Evolutionary conservation across 2,113 vertebrate genomes (phyloP), one percentile per base, ranked within the genome.

Genomic region (Dolichallabes microphthalmus): DNA sequence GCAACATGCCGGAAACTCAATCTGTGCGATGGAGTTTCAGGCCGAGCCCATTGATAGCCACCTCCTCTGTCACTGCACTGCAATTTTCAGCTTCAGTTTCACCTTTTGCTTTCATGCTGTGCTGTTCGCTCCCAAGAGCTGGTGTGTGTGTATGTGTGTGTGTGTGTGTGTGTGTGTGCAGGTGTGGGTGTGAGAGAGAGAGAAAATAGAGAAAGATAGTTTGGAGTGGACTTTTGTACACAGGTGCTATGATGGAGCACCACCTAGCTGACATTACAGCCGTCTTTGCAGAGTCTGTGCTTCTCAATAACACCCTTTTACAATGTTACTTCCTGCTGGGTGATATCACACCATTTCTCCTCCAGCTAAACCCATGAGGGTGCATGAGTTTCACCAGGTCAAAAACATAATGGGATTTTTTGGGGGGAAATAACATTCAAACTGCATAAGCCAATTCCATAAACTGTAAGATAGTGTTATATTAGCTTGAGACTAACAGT

Each of bases 81-180:
- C 97, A 98, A 99, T 99, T 99, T 98, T 98, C 97, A 97, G 96
- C 97, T 99, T 97, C 94, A 86, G 86, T 99, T 99, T 99, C 98
- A 96, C 96, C 96, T 96, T 82, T 95, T 96, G 97, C 97, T 98
- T 98, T 98, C 95, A 97, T 95, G 93, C 95, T 94, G 92, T 96
- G 95, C 94, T 95, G 94, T 95, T 94, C 93, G 94, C 95, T 96
- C 96, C 94, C 95, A 95, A 94, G 96, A 95, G 94, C 93, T 95
- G 94, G 95, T 92, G 94, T 91, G 94, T 90, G 92, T 93, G 90
- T 92, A 90, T 90, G 89, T 89, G 91, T 68, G 68, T 82, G 64
- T 87, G 82, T 85, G 82, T 84, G 76, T 85, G 87, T 85, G 82
- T 57, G 66, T 25, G 76, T 66, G 57, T 19, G 90, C 84, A 52